Conservation (phyloP, 1,140 invertebrate species). For the Whitmania pigra region DNA sequence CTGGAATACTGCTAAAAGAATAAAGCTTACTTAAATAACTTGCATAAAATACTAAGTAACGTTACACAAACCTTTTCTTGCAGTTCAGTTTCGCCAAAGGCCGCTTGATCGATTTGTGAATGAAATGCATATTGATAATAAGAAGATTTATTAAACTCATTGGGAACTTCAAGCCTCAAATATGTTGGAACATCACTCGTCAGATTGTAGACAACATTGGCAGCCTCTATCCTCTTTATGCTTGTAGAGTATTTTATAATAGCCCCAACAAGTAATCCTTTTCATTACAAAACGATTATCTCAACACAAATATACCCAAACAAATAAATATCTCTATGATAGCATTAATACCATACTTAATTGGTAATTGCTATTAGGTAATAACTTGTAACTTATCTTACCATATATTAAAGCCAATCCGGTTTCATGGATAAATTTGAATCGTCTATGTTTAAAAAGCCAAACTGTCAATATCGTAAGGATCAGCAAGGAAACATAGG, state of each 20-base stretch:
- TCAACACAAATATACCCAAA: neutral
- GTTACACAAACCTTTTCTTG: neutral
- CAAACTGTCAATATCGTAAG: conserved; percentile 90
- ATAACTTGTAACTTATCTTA: conserved; percentile 38
- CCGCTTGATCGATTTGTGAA: neutral
- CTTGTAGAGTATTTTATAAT: conserved; percentile 1
- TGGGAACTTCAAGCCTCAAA: too few relatives aligned
- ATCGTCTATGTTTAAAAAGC: conserved; percentile 88
- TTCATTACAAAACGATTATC: neutral
- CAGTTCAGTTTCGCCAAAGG: neutral
- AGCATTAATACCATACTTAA: conserved; percentile 10
- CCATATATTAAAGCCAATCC: conserved; percentile 93
- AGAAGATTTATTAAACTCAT: too few relatives aligned
- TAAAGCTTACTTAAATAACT: neutral
- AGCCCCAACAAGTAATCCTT: conserved; percentile 6
- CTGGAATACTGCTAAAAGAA: neutral
- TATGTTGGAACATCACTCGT: too few relatives aligned
- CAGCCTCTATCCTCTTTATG: neutral
- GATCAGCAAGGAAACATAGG: conserved; percentile 77
- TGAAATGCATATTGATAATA: too few relatives aligned
- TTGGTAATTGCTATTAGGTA: conserved; percentile 1
- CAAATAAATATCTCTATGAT: neutral
- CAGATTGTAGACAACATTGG: neutral
- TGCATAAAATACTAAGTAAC: neutral
- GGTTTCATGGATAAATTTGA: conserved; percentile 92